Conservation (phyloP, 2,113 vertebrate genomes). For the Neolamprologus ventralis region DNA sequence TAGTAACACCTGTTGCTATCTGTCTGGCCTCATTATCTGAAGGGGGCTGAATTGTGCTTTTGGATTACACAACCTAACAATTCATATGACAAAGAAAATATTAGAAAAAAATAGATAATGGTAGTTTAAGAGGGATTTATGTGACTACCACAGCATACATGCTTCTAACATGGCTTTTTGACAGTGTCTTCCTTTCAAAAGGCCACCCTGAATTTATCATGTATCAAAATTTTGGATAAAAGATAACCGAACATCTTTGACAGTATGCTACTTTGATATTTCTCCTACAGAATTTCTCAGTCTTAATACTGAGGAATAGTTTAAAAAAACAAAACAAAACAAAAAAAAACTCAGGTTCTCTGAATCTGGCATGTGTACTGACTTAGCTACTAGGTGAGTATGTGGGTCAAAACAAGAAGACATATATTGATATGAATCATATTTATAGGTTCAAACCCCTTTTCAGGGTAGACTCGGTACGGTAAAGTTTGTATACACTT, state of each 20-base stretch:
- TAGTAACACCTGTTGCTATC: slow-evolving; percentile 30
- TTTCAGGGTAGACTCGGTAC: not conserved
- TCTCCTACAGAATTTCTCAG: not conserved
- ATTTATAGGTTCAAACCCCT: not conserved
- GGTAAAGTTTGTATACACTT: not conserved
- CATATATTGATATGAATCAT: not conserved
- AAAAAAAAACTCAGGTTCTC: not conserved
- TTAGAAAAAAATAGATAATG: not conserved
- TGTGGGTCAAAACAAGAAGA: not conserved
- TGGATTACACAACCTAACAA: not conserved
- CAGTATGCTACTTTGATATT: not conserved
- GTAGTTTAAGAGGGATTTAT: not conserved
- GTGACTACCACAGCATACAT: not conserved
- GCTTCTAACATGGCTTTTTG: not conserved
- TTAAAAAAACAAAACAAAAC: not conserved
- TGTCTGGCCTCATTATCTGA: slow-evolving; percentile 22
- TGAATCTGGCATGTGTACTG: not conserved
- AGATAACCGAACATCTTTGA: not conserved
- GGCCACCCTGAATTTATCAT: not conserved
- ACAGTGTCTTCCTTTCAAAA: not conserved
- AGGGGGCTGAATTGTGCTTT: not conserved
- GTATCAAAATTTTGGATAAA: not conserved
- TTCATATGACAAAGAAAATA: not conserved
- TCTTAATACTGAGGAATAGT: not conserved
- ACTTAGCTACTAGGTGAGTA: not conserved